Evolutionary conservation across 2,113 vertebrate species (phyloP), one percentile per base, ranked within the genome.

Genomic region (Narcine bancroftii): DNA sequence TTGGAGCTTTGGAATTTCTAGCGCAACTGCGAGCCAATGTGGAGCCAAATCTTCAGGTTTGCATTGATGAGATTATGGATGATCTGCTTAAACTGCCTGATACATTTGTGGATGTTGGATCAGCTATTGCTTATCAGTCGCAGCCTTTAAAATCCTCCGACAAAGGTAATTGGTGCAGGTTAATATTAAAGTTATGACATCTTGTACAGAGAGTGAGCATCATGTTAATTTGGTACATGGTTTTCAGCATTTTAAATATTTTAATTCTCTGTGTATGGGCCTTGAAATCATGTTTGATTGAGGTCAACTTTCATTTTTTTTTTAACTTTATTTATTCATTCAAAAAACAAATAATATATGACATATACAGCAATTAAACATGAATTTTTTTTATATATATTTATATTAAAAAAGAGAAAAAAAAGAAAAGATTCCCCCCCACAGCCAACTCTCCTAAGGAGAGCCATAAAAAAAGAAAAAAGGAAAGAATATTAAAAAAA

Each of bases 1-100:
- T 99, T 69, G 97, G 97, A 26, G 98, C 97, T 33, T 97, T 98
- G 71, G 98, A 99, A 93, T 99, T 99, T 94, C 97, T 99, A 87
- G 97, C 97, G 73, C 97, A 97, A 92, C 98, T 99, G 94, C 97
- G 97, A 69, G 94, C 96, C 0, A 96, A 95, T 2, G 94, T 99
- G 94, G 96, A 98, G 92, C 97, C 97, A 83, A 95, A 95, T 92
- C 95, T 99, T 39, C 97, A 95, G 94, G 95, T 96, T 92, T 92
- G 97, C 94, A 96, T 99, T 39, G 97, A 99, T 93, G 96, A 96
- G 91, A 96, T 98, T 94, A 93, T 99, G 92, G 97, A 99, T 95
- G 96, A 97, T 92, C 96, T 99, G 92, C 98, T 99, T 92, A 95
- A 96, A n/a, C 96, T 99, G 93, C 97, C 97, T 92, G 96, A 96